Base-by-base conservation (phyloP, 2,113 vertebrate genomes). In the Phocoena sinus region DNA sequence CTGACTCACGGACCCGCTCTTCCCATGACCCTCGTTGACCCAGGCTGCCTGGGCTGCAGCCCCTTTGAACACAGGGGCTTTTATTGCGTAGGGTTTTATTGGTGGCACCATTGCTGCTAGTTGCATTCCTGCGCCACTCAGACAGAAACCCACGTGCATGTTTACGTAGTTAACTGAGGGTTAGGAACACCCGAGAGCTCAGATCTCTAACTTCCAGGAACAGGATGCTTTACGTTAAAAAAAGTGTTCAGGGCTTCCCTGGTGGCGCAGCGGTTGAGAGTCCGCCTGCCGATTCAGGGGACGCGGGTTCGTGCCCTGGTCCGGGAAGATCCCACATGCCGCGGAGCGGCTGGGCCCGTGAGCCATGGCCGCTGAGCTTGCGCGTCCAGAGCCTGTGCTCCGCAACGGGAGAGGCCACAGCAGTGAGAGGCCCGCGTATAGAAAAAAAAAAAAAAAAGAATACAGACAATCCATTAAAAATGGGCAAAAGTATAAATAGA, bases 1-100 rank as follows among this genome's bases (percentile, higher is more conserved):
- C 84, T 95, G 95, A 67, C 70, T 95, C 74, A 95, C 31, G 97
- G 87, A 87, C 77, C 41, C 93, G 44, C 80, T 47, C 79, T 60
- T 41, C 96, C 20, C 44, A 71, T 6, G 38, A 1, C 2, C 2
- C 31, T 12, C 31, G 41, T n/a, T 38, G 44, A 23, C 44, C 50
- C 76, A 36, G 56, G 6, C 6, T 4, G 41, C 33, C 25, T 3
- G 3, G 5, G 17, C 15, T 2, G 12, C 26, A 4, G 79, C 3
- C 28, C 31, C 62, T 91, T n/a, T 13, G 25, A n/a, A 74, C 3
- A 3, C 33, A 25, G 67, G 17, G 92, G 10, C 62, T 83, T 92
- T 62, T 26, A 38, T 8, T 50, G 4, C 3, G 4, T 6, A 3
- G 44, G 63, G 6, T 18, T 74, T 74, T 6, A 28, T 62, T n/a